Percentiles rank a stretch among this genome's conserved stretches.
Evolutionary conservation across 2,113 vertebrate species (phyloP).

Genomic region (Sinocyclocheilus maitianheensis): DNA sequence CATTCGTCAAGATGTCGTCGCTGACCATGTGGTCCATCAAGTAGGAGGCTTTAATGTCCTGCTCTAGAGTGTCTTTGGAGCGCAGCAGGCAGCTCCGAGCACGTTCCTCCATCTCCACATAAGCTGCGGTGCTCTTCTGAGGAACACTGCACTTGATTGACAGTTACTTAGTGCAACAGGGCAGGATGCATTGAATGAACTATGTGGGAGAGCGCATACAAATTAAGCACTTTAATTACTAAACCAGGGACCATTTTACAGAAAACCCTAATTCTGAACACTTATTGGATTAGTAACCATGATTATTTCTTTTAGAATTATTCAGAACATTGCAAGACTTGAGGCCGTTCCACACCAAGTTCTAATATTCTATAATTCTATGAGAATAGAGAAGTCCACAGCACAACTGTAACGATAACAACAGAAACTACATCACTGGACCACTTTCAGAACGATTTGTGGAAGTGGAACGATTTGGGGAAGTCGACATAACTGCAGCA

Average conservation of each 20-base stretch:
- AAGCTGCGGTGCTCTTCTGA: neutral
- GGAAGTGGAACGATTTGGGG: neutral
- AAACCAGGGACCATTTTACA: neutral
- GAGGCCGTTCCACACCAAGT: neutral
- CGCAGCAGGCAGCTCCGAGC: slow-evolving; percentile 85
- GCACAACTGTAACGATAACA: neutral
- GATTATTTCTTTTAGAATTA: neutral
- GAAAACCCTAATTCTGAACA: neutral
- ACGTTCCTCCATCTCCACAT: slow-evolving; percentile 81
- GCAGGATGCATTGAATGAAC: neutral
- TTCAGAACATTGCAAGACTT: neutral
- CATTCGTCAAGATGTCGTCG: slow-evolving; percentile 80
- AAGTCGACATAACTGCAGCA: no score
- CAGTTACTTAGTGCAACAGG: neutral
- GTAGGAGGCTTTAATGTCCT: slow-evolving; percentile 88
- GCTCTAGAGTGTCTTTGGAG: slow-evolving; percentile 79
- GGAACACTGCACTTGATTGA: neutral
- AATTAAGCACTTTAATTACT: neutral
- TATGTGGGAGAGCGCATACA: neutral
- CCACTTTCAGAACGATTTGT: neutral
- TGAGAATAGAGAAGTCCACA: neutral
- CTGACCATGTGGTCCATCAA: slow-evolving; percentile 94
- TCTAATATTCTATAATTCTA: no score
- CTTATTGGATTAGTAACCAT: neutral
- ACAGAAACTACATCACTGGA: neutral